phyloP scores from a whole-genome alignment of 1,140 invertebrate genomes.

The Nasonia giraulti region DNA sequence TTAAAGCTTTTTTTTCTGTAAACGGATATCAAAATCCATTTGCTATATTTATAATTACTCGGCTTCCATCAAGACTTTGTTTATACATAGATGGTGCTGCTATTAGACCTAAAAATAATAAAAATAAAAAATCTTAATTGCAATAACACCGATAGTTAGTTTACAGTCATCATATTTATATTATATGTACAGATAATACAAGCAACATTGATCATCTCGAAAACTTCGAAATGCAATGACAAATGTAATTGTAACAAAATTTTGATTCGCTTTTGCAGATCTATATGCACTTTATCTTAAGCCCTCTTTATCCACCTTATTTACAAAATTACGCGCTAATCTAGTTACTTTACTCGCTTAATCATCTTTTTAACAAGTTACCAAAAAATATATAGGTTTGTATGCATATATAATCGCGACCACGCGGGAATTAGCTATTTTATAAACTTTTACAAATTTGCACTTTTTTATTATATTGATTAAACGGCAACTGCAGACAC shows the following conservation, averaged over 20 bases:
- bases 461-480: constrained; percentile 1
- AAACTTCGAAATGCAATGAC: constrained; percentile 13
- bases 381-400: constrained; percentile 64
- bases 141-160: constrained; percentile 9
- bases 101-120: constrained; percentile 5
- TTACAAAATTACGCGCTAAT: constrained; percentile 50
- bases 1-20: constrained; percentile 18
- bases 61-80: constrained; percentile 8
- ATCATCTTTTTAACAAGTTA: constrained; percentile 62
- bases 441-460: constrained; percentile 26
- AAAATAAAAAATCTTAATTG: constrained; percentile 18
- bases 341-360: constrained; percentile 7
- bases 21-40: constrained; percentile 12
- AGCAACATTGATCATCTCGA: neutral
- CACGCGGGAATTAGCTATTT: constrained; percentile 24
- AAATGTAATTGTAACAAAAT: constrained; percentile 54
- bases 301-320: constrained; percentile 46
- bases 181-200: constrained; percentile 25
- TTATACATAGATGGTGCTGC: no score
- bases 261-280: constrained; percentile 50
- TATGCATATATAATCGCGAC: constrained; percentile 51
- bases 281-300: constrained; percentile 34
- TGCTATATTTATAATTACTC: constrained; percentile 20
- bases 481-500: constrained; percentile 6
- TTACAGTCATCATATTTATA: constrained; percentile 32